Evolutionary conservation across 2,113 vertebrate species (phyloP).

Genomic region (Danio rerio): DNA sequence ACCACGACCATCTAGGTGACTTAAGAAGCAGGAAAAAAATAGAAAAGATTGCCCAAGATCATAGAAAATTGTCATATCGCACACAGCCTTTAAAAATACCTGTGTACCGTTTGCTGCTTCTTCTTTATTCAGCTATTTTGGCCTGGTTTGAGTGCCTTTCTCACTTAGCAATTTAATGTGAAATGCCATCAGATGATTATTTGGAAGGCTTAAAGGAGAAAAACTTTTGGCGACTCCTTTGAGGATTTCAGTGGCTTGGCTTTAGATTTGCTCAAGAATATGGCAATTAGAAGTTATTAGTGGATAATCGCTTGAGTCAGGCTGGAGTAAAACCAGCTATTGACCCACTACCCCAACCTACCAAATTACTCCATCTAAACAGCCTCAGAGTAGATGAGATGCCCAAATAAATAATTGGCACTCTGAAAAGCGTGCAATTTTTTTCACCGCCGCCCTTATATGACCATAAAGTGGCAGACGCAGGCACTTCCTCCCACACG

Average conservation of each 20-base stretch:
- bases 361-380: neutral
- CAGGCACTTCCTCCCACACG: neutral
- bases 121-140: conserved; percentile 41
- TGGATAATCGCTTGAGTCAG: conserved; percentile 44
- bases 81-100: conserved; percentile 71
- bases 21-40: conserved; percentile 57
- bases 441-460: neutral
- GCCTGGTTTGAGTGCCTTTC: conserved; percentile 67
- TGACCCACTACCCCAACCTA: neutral
- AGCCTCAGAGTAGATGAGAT: conserved; percentile 51
- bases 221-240: conserved; percentile 52
- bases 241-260: neutral
- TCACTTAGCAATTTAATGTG: conserved; percentile 63
- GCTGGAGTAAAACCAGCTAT: conserved; percentile 44
- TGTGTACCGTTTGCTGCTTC: conserved; percentile 54
- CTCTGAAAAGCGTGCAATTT: neutral
- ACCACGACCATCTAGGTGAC: conserved; percentile 55
- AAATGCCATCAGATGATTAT: conserved; percentile 62
- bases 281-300: conserved; percentile 50
- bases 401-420: conserved; percentile 42
- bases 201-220: conserved; percentile 61
- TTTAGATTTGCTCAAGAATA: conserved; percentile 12
- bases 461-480: conserved; percentile 41
- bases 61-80: conserved; percentile 70
- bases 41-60: conserved; percentile 67